Conservation (phyloP, 2,113 vertebrate species). For the Numenius arquata region DNA sequence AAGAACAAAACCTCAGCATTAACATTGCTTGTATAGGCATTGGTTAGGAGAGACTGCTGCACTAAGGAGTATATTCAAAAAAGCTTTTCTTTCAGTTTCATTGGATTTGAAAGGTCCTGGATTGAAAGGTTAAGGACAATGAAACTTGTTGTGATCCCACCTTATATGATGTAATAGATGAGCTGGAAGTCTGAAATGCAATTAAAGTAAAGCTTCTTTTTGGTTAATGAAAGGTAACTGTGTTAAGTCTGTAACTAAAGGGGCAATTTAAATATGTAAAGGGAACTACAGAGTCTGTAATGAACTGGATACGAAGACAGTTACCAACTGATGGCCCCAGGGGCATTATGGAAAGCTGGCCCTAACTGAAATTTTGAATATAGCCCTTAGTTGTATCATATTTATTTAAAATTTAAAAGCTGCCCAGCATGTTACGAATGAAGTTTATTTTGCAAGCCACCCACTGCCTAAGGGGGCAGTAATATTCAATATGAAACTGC, state of each 20-base stretch:
- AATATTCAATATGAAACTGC: constrained; percentile 98
- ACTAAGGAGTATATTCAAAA: constrained; percentile 84
- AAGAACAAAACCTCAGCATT: constrained; percentile 79
- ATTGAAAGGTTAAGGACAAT: constrained; percentile 39
- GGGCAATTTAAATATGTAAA: constrained; percentile 19
- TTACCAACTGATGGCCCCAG: background rate
- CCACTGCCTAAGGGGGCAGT: constrained; percentile 96
- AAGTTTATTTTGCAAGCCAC: constrained; percentile 88
- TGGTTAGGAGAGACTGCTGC: constrained; percentile 71
- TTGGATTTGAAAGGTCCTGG: constrained; percentile 44
- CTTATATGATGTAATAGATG: background rate
- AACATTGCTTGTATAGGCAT: constrained; percentile 83
- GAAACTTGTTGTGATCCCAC: background rate
- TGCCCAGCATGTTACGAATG: constrained; percentile 83
- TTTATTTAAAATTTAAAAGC: constrained; percentile 74
- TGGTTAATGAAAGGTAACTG: constrained; percentile 31
- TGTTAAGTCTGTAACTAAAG: constrained; percentile 34
- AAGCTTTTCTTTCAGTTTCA: constrained; percentile 41
- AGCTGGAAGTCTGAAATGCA: constrained; percentile 21
- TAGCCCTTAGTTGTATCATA: constrained; percentile 74
- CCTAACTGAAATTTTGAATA: constrained; percentile 72
- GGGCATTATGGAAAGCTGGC: constrained; percentile 42
- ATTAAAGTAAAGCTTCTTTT: constrained; percentile 57
- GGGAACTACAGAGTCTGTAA: background rate
- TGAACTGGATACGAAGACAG: background rate